phyloP scores from a whole-genome alignment of 2,113 vertebrate genomes.

The Micronisus gabar region DNA sequence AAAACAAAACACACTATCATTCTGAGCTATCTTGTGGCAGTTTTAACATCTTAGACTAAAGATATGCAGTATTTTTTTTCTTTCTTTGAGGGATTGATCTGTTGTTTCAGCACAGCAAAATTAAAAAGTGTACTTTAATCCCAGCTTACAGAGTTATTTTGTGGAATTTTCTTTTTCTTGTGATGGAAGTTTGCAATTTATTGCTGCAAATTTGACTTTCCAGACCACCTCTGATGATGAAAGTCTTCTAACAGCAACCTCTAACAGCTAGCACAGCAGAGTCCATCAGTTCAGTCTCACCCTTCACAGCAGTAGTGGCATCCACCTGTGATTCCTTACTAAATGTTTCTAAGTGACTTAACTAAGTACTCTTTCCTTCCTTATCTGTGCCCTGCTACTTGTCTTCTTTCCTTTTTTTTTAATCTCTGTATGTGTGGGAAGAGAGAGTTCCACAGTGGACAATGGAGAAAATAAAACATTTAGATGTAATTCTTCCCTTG shows the following conservation, averaged over 20 bases:
- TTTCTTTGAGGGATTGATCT: neutral
- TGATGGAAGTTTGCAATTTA: neutral
- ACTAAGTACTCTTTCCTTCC: neutral
- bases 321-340: neutral
- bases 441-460: neutral
- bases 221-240: neutral
- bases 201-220: neutral
- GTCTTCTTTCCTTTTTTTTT: neutral
- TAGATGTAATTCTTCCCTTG: neutral
- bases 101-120: neutral
- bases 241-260: neutral
- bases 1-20: neutral
- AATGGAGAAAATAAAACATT: neutral
- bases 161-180: neutral
- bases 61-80: rapidly evolving
- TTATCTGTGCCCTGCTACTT: neutral
- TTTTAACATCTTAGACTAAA: neutral
- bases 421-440: neutral
- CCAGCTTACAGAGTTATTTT: neutral
- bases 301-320: neutral
- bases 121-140: neutral
- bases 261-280: neutral
- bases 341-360: neutral
- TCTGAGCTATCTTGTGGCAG: neutral
- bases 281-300: neutral